These are phyloP conservation scores for Alligator sinensis DNA, from an alignment of 2,113 vertebrate genomes.

Conservation along the genomic window DNA sequence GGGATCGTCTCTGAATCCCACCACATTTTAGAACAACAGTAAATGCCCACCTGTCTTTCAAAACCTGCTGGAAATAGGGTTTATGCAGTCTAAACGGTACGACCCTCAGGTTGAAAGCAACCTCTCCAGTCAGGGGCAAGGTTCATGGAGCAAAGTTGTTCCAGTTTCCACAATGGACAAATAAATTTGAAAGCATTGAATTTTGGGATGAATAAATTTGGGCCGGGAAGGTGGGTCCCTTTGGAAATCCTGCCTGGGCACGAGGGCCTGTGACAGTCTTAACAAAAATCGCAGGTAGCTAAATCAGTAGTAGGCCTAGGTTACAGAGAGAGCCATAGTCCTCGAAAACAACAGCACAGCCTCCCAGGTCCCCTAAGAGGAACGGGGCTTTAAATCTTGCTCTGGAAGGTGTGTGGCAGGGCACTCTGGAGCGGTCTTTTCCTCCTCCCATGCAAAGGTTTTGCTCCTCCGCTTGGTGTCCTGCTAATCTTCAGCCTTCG, in stretches of 20 bases:
- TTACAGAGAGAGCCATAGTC: background rate
- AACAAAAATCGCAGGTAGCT: background rate
- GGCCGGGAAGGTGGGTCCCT: background rate
- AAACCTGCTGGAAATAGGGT: no score
- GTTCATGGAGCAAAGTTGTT: accelerated
- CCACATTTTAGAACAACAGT: background rate
- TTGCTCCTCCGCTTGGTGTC: background rate
- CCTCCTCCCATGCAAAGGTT: no score
- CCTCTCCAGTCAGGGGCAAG: accelerated
- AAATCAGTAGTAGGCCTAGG: accelerated
- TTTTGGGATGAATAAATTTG: background rate
- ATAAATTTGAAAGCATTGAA: background rate
- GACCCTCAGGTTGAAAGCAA: accelerated
- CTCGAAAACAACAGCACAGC: accelerated
- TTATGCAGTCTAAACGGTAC: accelerated
- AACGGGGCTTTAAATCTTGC: background rate
- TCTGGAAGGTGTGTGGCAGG: background rate
- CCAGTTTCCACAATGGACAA: no score
- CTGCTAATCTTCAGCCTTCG: background rate
- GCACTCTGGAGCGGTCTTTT: background rate
- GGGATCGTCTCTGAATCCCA: background rate
- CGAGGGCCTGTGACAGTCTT: background rate
- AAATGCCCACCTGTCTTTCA: background rate
- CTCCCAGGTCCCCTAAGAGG: accelerated
- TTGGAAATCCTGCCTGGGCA: background rate